These are phyloP conservation scores for Xanthia icteritia DNA, from an alignment of 2,888 invertebrate species.

Conservation along the genomic window DNA sequence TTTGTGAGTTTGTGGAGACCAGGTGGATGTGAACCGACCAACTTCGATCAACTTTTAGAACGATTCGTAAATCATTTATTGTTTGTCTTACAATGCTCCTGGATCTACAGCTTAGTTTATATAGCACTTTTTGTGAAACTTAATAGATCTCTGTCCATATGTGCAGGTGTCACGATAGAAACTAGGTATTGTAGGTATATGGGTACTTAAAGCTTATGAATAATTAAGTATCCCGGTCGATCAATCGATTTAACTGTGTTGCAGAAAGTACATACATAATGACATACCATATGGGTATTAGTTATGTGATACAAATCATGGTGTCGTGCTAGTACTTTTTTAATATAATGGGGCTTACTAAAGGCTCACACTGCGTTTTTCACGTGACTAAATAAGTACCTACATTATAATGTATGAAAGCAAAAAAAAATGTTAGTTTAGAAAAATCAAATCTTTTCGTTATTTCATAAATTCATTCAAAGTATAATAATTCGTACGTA, in stretches of 20 bases:
- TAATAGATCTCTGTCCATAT: neutral
- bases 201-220: neutral
- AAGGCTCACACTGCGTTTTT: neutral
- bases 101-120: neutral
- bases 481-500: too few species aligned
- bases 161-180: neutral
- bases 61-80: conserved; percentile 42
- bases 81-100: conserved; percentile 30
- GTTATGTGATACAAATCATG: conserved; percentile 25
- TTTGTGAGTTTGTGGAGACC: conserved; percentile 14
- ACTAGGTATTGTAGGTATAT: neutral
- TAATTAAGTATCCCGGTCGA: conserved; percentile 1
- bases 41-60: conserved; percentile 40
- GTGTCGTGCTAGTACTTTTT: conserved; percentile 1
- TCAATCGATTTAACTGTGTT: conserved; percentile 31
- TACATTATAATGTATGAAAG: neutral
- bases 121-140: neutral
- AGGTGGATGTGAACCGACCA: conserved; percentile 30
- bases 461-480: neutral
- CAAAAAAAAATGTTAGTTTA: neutral
- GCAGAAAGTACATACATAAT: conserved; percentile 12
- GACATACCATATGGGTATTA: neutral
- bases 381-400: neutral
- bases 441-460: neutral
- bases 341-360: neutral